Percentiles rank a stretch among this genome's conserved stretches.
Evolutionary conservation across 23 tunicate genomes (phyloP).

Genomic region (Corella eumyota): DNA sequence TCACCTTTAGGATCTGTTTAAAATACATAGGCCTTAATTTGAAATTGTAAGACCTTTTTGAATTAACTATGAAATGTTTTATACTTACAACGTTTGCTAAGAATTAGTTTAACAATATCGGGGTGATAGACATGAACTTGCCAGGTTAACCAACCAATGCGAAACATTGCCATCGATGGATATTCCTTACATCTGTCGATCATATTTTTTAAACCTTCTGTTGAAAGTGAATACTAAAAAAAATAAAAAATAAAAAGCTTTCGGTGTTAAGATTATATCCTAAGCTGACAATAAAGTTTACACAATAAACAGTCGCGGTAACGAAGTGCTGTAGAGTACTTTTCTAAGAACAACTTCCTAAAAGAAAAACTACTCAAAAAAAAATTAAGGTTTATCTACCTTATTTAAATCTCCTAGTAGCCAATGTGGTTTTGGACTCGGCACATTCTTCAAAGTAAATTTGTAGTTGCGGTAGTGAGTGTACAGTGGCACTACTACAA

Average conservation of each 20-base stretch:
- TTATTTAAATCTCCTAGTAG: neutral
- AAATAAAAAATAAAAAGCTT: no score
- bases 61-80: no score
- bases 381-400: neutral
- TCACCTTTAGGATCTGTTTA: neutral
- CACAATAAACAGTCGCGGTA: no score
- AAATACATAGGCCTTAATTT: neutral
- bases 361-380: no score
- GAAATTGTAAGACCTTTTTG: no score
- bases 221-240: no score
- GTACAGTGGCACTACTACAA: neutral
- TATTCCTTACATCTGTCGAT: neutral
- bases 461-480: neutral
- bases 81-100: neutral
- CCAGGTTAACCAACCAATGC: neutral
- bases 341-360: neutral
- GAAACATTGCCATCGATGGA: neutral
- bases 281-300: no score
- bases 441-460: neutral
- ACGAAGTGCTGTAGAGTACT: no score
- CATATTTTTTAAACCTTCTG: no score
- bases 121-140: slow-evolving; percentile 1
- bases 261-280: no score
- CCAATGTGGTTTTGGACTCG: neutral
- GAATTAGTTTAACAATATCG: neutral